These are phyloP conservation scores for Drosophila kuntzei DNA, from an alignment of 2,888 invertebrate genomes.

Conservation along the genomic window DNA sequence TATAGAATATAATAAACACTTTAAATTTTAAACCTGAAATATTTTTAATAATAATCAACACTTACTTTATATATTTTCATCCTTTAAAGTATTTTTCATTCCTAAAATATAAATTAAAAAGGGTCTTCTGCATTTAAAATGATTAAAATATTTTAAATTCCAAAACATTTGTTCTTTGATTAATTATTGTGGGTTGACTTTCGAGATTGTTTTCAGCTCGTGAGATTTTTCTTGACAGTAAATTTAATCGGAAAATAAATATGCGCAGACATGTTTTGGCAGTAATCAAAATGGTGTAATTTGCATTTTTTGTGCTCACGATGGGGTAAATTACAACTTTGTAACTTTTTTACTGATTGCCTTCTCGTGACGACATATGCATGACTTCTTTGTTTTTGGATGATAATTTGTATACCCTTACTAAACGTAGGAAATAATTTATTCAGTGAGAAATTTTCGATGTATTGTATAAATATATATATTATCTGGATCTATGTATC, in stretches of 20 bases:
- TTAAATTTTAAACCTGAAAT: too few species aligned
- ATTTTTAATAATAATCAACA: too few species aligned
- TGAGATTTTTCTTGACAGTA: not conserved
- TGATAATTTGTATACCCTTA: slow-evolving; percentile 17
- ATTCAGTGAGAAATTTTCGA: not conserved
- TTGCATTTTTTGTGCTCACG: slow-evolving; percentile 20
- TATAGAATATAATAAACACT: too few species aligned
- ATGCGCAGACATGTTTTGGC: slow-evolving; percentile 24
- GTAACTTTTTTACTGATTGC: too few species aligned
- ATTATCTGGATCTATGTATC: not conserved
- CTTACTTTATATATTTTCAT: too few species aligned
- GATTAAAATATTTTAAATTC: not conserved
- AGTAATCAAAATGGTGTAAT: slow-evolving; percentile 12
- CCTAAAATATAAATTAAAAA: too few species aligned
- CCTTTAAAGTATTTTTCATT: too few species aligned
- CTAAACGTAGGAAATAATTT: not conserved
- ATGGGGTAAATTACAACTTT: slow-evolving; percentile 21
- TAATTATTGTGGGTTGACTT: not conserved
- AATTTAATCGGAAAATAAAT: slow-evolving; percentile 11
- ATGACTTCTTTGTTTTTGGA: not conserved
- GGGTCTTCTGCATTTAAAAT: not conserved
- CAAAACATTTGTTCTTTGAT: not conserved
- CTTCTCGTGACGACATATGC: too few species aligned
- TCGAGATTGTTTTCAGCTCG: not conserved
- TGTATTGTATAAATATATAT: not conserved